Evolutionary conservation across 2,797 vertebrate species (phyloP), one percentile per base, ranked within the genome.

Genomic region (Lophura swinhoii): DNA sequence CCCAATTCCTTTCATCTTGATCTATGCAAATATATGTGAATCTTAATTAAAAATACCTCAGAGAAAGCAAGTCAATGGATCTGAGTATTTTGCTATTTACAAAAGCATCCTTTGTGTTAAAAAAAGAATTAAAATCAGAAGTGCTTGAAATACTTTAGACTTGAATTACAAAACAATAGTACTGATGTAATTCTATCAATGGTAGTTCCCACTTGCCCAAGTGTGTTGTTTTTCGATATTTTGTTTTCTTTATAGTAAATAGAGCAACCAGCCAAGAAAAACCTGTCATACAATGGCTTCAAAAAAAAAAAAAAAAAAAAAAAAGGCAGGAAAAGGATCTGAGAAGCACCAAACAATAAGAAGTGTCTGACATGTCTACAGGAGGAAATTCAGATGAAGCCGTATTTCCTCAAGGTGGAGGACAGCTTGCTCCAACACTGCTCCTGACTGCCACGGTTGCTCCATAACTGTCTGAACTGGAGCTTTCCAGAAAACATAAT

Each of bases 381-480:
- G 81, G 69, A 96, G 96, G 97, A 98, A 97, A 96, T 95, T 77
- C 68, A 91, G 75, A 97, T 33, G 55, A 94, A 95, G 91, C 76
- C 94, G 81, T 83, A 94, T 90, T 98, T 98, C 96, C 97, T 97
- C 55, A 41, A 95, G 96, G 37, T 85, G 60, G 70, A 97, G 78
- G 87, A 93, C 46, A 62, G 72, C 26, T 48, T 92, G 88, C 69
- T 83, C 84, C 77, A 74, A 29, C 41, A 48, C 2, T 13, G 60
- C 81, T 88, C 84, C 88, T 70, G 80, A 82, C 77, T 93, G 41
- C 66, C 81, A 82, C 49, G 41, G 83, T 81, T 78, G 35, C 44
- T 94, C 64, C 23, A 93, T 78, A 24, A 56, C 44, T 68, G 55
- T 20, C 6, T 86, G 23, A 86, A 81, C 87, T 18, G 17, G 16